phyloP scores from a whole-genome alignment of 2,113 vertebrate species.

The Boulengeromyrus knoepffleri region DNA sequence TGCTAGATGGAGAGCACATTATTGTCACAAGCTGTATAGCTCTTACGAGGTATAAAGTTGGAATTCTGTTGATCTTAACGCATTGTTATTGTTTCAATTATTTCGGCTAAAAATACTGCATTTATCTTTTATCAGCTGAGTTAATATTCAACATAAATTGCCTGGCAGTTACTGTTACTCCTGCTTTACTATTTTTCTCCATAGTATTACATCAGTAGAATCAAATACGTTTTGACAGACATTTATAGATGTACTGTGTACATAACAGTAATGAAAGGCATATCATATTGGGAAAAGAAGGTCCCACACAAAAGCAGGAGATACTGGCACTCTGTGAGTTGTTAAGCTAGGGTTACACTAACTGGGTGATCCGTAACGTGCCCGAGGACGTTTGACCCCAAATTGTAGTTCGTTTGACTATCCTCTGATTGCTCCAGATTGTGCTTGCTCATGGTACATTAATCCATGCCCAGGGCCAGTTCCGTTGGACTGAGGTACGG shows the following conservation, averaged over 20 bases:
- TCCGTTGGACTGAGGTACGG: neutral
- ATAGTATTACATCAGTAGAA: neutral
- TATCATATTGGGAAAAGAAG: neutral
- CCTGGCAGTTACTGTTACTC: neutral
- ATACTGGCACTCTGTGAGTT: neutral
- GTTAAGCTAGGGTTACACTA: neutral
- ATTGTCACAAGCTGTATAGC: neutral
- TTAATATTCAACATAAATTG: neutral
- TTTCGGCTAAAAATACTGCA: neutral
- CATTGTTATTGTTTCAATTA: neutral
- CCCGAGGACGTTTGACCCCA: neutral
- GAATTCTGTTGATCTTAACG: neutral
- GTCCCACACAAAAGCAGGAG: neutral
- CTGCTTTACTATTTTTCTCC: neutral
- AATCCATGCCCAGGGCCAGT: neutral
- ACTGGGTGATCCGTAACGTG: neutral
- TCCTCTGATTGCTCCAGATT: neutral
- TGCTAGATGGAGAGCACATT: neutral
- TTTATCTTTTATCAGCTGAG: neutral
- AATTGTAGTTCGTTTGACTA: neutral
- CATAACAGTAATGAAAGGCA: neutral
- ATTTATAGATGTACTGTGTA: neutral
- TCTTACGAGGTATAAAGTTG: neutral
- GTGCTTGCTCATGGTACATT: neutral
- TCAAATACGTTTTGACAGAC: neutral